Evolutionary conservation across 2,797 vertebrate species (phyloP), one percentile per base, ranked within the genome.

Genomic region (Pantherophis alleghaniensis): DNA sequence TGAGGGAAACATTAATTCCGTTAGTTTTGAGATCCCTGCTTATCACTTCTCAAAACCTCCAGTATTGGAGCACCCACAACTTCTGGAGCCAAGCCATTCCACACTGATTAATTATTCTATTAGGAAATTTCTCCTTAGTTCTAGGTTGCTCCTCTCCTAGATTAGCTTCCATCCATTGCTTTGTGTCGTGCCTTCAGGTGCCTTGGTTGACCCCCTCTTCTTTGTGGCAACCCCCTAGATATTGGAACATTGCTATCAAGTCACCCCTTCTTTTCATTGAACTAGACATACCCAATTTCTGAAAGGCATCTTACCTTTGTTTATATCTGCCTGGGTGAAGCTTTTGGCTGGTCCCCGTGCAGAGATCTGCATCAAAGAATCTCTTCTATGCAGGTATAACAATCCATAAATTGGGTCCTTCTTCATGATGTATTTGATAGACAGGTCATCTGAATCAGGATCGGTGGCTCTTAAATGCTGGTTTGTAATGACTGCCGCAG

Each of bases 251-350:
- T 14, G 5, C 63, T 66, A n/a, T n/a, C 63, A n/a, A 5, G 63
- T 66, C 63, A 13, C 5, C 12, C 63, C 28, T n/a, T 66, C 12
- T 66, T n/a, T 66, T 66, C 28, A n/a, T n/a, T 61, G 9, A 61
- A 61, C 22, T 61, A 61, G 60, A 61, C 60, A 61, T 61, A 26
- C 22, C 60, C 22, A 61, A 26, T 61, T 61, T 2, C 56, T 57
- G 56, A 57, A 57, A 57, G 1, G 26, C 1, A 56, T 96, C 37
- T 94, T 94, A 99, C 99, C 99, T 99, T 98, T 98, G 97, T 98
- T 98, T 96, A 99, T 95, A 63, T 99, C 98, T 0, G 98, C 98
- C 97, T 99, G 99, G 1, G 98, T 99, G 97, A 99, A 99, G 95
- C 98, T 99, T 94, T 91, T 97, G 89, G 98, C 20, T 0, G 98